A percentile compares a stretch with the other conserved stretches of the same genome.
Conservation (phyloP, 2,797 vertebrate species). For the Hybognathus amarus region DNA sequence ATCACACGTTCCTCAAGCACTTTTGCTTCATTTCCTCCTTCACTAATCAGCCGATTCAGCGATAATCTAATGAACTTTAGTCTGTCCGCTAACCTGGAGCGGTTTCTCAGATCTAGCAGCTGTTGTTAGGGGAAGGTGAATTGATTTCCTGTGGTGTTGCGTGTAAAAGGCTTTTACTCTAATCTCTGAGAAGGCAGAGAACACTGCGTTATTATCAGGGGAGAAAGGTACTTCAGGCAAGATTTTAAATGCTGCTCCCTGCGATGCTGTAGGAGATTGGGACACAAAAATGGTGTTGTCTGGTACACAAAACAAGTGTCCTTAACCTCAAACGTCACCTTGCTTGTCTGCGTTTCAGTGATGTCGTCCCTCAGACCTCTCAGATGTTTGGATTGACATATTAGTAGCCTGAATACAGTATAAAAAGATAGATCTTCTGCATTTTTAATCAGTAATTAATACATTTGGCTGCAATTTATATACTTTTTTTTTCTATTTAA, state of each 20-base stretch:
- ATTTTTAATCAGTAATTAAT: too few relatives aligned
- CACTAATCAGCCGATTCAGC: conserved; percentile 27
- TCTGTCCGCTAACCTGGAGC: conserved; percentile 2
- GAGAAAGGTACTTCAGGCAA: conserved; percentile 16
- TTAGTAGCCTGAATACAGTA: neutral
- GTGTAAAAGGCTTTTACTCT: conserved; percentile 41
- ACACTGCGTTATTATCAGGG: conserved; percentile 32
- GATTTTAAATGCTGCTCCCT: neutral
- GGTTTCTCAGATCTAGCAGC: conserved; percentile 26
- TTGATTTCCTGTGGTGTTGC: conserved; percentile 18
- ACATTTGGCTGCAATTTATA: too few relatives aligned
- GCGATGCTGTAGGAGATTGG: neutral
- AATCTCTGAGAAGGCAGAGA: conserved; percentile 29
- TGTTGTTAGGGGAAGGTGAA: conserved; percentile 29
- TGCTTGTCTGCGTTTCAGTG: neutral
- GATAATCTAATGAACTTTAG: conserved; percentile 20
- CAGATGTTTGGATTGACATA: neutral
- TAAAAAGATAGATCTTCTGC: too few relatives aligned
- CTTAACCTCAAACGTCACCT: neutral
- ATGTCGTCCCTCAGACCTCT: neutral
- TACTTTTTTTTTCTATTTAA: too few relatives aligned
- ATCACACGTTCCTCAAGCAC: neutral
- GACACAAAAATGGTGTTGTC: neutral
- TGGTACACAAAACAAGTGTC: neutral
- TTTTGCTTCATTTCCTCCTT: conserved; percentile 10